These are phyloP conservation scores for Argyresthia albistria DNA, from an alignment of 2,888 invertebrate genomes.

Conservation along the genomic window DNA sequence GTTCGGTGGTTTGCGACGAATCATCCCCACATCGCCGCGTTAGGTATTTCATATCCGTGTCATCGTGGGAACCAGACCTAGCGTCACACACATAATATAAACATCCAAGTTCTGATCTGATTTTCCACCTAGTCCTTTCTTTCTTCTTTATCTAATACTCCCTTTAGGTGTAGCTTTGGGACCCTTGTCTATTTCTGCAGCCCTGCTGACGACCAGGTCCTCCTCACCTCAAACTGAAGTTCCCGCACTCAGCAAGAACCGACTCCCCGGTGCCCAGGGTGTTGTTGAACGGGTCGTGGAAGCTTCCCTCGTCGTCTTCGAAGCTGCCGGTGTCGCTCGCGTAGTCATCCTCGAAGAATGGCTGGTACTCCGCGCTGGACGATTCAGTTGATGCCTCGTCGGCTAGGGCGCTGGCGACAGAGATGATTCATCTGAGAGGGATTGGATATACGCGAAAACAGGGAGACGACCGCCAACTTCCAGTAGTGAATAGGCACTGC, in stretches of 20 bases:
- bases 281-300: slow-evolving; percentile 43
- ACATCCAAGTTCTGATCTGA: too few relatives aligned
- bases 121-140: too few relatives aligned
- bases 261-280: slow-evolving; percentile 24
- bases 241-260: slow-evolving; percentile 41
- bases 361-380: slow-evolving; percentile 38
- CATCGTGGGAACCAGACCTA: too few relatives aligned
- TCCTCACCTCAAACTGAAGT: slow-evolving; percentile 42
- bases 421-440: background rate
- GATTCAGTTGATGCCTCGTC: slow-evolving; percentile 39
- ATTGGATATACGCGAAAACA: background rate
- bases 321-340: slow-evolving; percentile 37
- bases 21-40: too few relatives aligned
- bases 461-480: background rate
- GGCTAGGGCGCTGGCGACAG: slow-evolving; percentile 15
- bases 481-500: background rate
- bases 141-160: too few relatives aligned
- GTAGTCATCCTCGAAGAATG: slow-evolving; percentile 28
- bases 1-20: too few relatives aligned
- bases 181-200: too few relatives aligned
- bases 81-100: too few relatives aligned
- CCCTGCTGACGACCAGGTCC: too few relatives aligned
- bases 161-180: too few relatives aligned
- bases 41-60: too few relatives aligned
- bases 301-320: slow-evolving; percentile 40